Base-by-base conservation (phyloP, 2,113 vertebrate species). In the Poeciliopsis turrubarensis region DNA sequence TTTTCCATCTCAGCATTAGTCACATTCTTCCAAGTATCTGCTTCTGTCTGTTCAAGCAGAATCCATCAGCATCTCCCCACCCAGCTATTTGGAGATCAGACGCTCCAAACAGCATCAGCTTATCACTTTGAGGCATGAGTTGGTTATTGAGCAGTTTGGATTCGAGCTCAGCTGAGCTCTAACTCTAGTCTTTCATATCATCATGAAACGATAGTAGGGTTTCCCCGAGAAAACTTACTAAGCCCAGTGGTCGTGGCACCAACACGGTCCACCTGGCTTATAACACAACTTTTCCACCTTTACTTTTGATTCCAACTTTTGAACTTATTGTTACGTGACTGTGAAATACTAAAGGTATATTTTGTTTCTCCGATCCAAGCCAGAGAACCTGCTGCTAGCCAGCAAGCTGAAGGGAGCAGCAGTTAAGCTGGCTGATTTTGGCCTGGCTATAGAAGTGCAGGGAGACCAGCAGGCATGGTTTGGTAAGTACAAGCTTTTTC, bases 381-480 rank as follows among this genome's bases (percentile, higher is more conserved):
- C 97, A 65, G 97, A 99, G 93, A 99, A 99, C 89, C 93, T 99
- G 94, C 97, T 99, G 77, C 93, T 99, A 89, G 97, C 97, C 91
- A 99, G 97, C 93, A 99, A 99, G 92, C 93, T 97, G 83, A 99
- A 99, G 91, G 98, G 97, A 66, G 98, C 98, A 0, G 98, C 97
- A 5, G 98, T 99, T 54, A 99, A 99, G 86, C 93, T 99, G 93
- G 98, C 98, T 0, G 98, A 99, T 85, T 99, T 99, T 73, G 98
- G 98, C 9, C 92, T 99, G 83, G 98, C 98, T 75, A 99, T 99
- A 70, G 97, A 99, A 89, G 97, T 99, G 64, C 97, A 99, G 92
- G 97, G 97, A 80, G 98, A 99, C 64, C 98, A 99, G 80, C 98
- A 99, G 86, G 98, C 98, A 4, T 99, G 98, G 98, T 99, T 99